Conservation (phyloP, 2,888 invertebrate genomes). For the Dicyrtomina minuta region DNA sequence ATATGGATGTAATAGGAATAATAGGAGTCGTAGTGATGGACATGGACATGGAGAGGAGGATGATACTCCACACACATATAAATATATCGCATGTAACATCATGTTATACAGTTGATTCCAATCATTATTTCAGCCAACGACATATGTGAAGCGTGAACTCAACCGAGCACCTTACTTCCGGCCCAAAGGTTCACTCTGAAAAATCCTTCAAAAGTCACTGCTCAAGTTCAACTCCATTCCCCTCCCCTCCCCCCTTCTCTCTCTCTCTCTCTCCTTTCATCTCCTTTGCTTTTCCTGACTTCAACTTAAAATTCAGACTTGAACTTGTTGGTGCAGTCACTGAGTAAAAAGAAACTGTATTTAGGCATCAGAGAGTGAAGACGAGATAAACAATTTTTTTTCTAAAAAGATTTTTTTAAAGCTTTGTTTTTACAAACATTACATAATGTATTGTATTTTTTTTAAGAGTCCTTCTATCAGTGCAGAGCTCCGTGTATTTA, state of each 20-base stretch:
- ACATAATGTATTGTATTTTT: no score
- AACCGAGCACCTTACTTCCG: conserved; percentile 37
- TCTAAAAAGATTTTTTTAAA: background rate
- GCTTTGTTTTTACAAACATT: background rate
- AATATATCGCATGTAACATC: conserved; percentile 11
- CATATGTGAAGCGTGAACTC: conserved; percentile 53
- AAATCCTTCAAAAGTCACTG: conserved; percentile 11
- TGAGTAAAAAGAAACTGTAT: background rate
- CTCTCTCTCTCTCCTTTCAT: background rate
- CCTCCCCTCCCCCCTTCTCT: background rate
- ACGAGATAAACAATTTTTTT: no score
- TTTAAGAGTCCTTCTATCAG: no score
- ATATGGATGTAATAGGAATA: no score
- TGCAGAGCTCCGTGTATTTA: no score
- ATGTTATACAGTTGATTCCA: conserved; percentile 18
- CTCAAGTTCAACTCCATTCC: background rate
- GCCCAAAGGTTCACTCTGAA: conserved; percentile 4
- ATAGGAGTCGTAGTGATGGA: background rate
- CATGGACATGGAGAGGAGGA: background rate
- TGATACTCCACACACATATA: no score
- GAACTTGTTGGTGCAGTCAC: background rate
- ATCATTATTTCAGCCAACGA: conserved; percentile 44
- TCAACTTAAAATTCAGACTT: background rate
- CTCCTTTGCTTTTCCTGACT: background rate
- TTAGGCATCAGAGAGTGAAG: no score